Evolutionary conservation across 2,888 invertebrate species (phyloP).

Genomic region (Noctua pronuba): DNA sequence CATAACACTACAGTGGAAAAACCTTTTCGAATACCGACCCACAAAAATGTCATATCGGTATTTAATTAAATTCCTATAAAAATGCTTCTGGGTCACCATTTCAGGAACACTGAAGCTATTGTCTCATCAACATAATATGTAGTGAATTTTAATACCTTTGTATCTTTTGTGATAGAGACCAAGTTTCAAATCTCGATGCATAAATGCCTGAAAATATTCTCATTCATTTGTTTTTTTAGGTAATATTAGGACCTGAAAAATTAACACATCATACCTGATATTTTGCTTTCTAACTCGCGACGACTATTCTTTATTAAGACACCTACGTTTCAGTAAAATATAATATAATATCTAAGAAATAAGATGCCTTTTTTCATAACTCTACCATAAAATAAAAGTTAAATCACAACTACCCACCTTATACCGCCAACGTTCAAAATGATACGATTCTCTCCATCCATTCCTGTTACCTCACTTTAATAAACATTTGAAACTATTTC

Average conservation of each 20-base stretch:
- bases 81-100: conserved; percentile 4
- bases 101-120: background rate
- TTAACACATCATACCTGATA: background rate
- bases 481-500: conserved; percentile 73
- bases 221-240: background rate
- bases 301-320: background rate
- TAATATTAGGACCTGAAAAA: background rate
- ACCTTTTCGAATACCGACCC: background rate
- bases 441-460: conserved; percentile 98
- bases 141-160: background rate
- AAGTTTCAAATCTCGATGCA: background rate
- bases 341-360: no score
- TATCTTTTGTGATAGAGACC: background rate
- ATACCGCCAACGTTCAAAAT: conserved; percentile 98
- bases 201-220: no score
- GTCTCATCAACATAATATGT: background rate
- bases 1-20: conserved; percentile 9
- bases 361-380: background rate
- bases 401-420: conserved; percentile 84
- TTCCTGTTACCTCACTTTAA: conserved; percentile 81
- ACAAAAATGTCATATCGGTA: background rate
- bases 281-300: background rate
- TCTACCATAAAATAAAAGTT: background rate
- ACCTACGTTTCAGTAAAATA: background rate
- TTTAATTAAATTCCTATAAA: conserved; percentile 28